Evolutionary conservation across 2,113 vertebrate genomes (phyloP).

Genomic region (Mesembrinibis cayennensis): DNA sequence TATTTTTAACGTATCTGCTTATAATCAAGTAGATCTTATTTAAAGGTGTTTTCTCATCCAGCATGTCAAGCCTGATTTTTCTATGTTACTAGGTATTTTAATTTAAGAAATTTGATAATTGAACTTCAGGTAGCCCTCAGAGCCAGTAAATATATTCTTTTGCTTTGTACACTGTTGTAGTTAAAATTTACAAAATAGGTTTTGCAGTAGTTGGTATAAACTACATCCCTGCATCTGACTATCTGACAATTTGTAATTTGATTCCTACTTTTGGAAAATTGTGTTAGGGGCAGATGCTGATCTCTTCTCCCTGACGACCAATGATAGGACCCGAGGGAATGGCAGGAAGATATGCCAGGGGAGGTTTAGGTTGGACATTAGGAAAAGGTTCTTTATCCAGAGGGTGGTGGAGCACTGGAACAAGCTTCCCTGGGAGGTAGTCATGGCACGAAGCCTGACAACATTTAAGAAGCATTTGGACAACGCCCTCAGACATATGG

Average conservation of each 20-base stretch:
- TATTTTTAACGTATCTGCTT: not conserved
- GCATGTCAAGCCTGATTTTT: not conserved
- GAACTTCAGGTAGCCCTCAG: not conserved
- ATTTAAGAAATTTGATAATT: not conserved
- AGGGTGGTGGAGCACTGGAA: too few relatives aligned
- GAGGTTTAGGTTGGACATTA: too few relatives aligned
- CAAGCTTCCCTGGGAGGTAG: too few relatives aligned
- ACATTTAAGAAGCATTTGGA: too few relatives aligned
- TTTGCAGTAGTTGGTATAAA: not conserved
- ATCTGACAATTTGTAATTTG: not conserved
- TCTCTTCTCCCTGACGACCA: too few relatives aligned
- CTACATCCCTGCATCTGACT: not conserved
- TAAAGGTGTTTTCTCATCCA: not conserved
- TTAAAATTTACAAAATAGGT: not conserved
- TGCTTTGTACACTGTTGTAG: accelerated
- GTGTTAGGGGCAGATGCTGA: too few relatives aligned
- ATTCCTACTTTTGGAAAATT: not conserved
- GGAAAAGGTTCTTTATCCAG: too few relatives aligned
- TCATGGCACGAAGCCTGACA: too few relatives aligned
- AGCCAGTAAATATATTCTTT: not conserved
- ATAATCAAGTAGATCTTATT: not conserved
- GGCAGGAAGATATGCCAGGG: too few relatives aligned
- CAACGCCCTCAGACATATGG: too few relatives aligned
- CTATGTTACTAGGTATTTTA: not conserved
- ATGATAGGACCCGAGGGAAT: too few relatives aligned